Conservation (phyloP, 2,888 invertebrate genomes). For the Dolichopus griseipennis region DNA sequence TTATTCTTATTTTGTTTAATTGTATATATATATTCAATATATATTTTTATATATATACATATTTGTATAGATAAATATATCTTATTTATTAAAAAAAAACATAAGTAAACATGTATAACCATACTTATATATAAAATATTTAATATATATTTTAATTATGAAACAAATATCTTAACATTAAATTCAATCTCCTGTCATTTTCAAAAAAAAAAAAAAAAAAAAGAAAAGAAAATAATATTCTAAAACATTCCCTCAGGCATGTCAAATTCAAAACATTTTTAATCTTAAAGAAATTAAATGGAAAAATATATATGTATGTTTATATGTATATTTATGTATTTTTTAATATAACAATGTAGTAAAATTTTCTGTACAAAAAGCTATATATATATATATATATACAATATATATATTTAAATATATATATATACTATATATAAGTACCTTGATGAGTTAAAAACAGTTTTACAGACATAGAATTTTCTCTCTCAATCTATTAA, state of each 20-base stretch:
- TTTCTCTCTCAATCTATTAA: not conserved
- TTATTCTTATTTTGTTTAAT: too few relatives aligned
- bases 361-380: not conserved
- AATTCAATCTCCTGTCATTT: slow-evolving; percentile 4
- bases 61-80: too few relatives aligned
- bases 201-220: not conserved
- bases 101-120: too few relatives aligned
- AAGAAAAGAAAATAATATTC: not conserved
- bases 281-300: not conserved
- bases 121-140: not conserved
- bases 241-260: not conserved
- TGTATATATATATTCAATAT: too few relatives aligned
- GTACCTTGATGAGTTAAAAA: not conserved
- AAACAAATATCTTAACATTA: not conserved
- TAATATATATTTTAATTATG: not conserved
- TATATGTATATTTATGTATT: too few relatives aligned
- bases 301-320: not conserved
- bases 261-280: not conserved
- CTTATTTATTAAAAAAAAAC: too few relatives aligned
- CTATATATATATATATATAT: not conserved
- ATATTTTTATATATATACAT: too few relatives aligned
- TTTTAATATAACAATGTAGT: not conserved
- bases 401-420: not conserved
- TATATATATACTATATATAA: not conserved
- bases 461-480: not conserved